phyloP scores from a whole-genome alignment of 1,140 invertebrate species.

The Sesamia nonagrioides region DNA sequence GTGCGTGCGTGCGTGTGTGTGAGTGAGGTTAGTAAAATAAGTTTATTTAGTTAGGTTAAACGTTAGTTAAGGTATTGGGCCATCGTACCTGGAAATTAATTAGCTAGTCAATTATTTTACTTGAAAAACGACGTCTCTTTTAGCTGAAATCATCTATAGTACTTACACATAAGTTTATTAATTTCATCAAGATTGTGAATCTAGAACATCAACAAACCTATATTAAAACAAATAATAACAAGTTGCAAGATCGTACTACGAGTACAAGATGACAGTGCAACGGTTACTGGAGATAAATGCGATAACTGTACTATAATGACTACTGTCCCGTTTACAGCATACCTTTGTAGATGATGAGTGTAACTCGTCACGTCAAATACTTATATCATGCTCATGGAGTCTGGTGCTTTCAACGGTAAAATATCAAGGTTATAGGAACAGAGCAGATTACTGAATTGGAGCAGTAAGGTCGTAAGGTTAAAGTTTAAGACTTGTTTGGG shows the following conservation, averaged over 20 bases:
- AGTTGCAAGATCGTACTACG: conserved; percentile 18
- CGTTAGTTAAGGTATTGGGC: too few species aligned
- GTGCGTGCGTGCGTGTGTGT: too few species aligned
- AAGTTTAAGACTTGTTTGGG: too few species aligned
- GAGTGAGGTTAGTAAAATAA: too few species aligned
- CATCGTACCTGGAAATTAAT: too few species aligned
- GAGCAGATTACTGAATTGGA: too few species aligned
- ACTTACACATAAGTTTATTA: too few species aligned
- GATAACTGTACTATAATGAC: conserved; percentile 79
- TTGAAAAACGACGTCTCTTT: too few species aligned
- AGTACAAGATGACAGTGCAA: conserved; percentile 62
- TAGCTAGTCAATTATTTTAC: too few species aligned
- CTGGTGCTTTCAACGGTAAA: neutral
- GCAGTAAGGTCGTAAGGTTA: too few species aligned
- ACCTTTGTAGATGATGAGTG: conserved; percentile 37
- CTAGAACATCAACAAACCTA: neutral
- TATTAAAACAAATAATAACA: conserved; percentile 16
- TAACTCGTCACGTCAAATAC: neutral
- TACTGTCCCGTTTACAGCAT: conserved; percentile 72
- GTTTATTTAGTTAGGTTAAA: too few species aligned
- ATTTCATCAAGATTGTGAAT: neutral
- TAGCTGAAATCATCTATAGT: too few species aligned
- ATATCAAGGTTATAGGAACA: neutral
- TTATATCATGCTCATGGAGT: neutral
- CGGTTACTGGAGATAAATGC: conserved; percentile 80